A percentile compares a stretch with the other conserved stretches of the same genome.
Conservation (phyloP, 1,140 invertebrate species). For the Cepaea nemoralis region DNA sequence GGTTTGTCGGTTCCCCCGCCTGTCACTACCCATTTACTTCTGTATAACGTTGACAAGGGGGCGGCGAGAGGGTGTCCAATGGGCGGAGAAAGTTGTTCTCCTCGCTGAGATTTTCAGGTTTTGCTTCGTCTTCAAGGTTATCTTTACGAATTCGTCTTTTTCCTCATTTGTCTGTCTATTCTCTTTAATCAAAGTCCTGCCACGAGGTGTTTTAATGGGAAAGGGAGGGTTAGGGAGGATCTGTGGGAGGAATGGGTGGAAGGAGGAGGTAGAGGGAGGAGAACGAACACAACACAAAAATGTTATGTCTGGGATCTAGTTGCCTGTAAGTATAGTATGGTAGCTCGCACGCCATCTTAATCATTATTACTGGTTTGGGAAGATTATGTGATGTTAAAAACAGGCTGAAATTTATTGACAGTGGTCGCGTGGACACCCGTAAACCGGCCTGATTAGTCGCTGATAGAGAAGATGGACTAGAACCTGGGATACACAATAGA, state of each 20-base stretch:
- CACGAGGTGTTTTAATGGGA: background rate
- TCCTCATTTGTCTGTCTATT: background rate
- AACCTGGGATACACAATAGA: too few relatives aligned
- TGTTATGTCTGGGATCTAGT: too few relatives aligned
- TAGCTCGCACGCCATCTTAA: too few relatives aligned
- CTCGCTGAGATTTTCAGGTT: background rate
- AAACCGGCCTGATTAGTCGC: too few relatives aligned
- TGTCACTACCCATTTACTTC: background rate
- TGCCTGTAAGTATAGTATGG: too few relatives aligned
- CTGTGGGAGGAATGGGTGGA: slow-evolving; percentile 11
- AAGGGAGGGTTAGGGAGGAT: background rate
- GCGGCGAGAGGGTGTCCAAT: background rate
- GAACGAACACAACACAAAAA: too few relatives aligned
- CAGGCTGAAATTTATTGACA: too few relatives aligned
- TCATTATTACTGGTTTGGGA: too few relatives aligned
- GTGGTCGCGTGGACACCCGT: too few relatives aligned
- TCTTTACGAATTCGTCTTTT: background rate
- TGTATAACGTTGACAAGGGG: background rate
- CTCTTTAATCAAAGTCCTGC: background rate
- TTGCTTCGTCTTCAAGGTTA: background rate
- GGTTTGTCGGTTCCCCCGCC: background rate
- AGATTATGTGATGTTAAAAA: too few relatives aligned
- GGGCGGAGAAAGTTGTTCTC: background rate
- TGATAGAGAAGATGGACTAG: too few relatives aligned
- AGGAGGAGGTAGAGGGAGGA: background rate